Evolutionary conservation across 2,797 vertebrate genomes (phyloP).

Genomic region (Alosa sapidissima): DNA sequence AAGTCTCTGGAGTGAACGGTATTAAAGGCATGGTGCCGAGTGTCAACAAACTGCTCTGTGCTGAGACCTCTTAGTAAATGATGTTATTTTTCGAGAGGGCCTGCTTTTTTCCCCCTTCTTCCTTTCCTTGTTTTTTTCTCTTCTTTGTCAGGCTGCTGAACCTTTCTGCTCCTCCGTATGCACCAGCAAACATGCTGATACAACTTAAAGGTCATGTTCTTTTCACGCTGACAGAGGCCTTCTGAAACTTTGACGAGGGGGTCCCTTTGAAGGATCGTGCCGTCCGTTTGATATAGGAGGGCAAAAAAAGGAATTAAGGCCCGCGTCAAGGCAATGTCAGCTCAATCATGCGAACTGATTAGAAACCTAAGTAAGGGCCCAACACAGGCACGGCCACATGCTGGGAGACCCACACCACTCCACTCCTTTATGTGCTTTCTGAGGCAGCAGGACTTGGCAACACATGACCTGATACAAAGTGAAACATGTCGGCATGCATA

Average conservation of each 20-base stretch:
- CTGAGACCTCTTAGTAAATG: conserved; percentile 73
- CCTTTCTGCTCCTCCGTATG: conserved; percentile 89
- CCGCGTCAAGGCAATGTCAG: conserved; percentile 77
- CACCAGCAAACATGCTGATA: conserved; percentile 99
- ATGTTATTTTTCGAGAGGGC: conserved; percentile 70
- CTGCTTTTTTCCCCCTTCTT: conserved; percentile 51
- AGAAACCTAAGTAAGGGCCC: conserved; percentile 73
- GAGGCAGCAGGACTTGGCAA: not conserved
- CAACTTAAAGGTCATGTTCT: conserved; percentile 99
- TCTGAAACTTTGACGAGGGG: conserved; percentile 95
- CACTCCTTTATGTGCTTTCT: not conserved
- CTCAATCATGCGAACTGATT: conserved; percentile 88
- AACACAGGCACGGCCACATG: conserved; percentile 58
- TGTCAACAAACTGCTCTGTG: conserved; percentile 76
- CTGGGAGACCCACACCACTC: not conserved
- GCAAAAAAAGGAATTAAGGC: conserved; percentile 85
- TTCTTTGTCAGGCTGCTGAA: conserved; percentile 80
- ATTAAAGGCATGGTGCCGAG: conserved; percentile 54
- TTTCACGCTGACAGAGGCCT: conserved; percentile 99
- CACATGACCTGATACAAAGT: not conserved
- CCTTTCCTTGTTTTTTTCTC: conserved; percentile 38
- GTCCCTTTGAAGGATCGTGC: conserved; percentile 86
- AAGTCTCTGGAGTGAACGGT: conserved; percentile 32
- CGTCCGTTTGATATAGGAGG: conserved; percentile 54
- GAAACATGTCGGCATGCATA: conserved; percentile 10